phyloP scores from a whole-genome alignment of 2,888 invertebrate species.

The Thera britannica region DNA sequence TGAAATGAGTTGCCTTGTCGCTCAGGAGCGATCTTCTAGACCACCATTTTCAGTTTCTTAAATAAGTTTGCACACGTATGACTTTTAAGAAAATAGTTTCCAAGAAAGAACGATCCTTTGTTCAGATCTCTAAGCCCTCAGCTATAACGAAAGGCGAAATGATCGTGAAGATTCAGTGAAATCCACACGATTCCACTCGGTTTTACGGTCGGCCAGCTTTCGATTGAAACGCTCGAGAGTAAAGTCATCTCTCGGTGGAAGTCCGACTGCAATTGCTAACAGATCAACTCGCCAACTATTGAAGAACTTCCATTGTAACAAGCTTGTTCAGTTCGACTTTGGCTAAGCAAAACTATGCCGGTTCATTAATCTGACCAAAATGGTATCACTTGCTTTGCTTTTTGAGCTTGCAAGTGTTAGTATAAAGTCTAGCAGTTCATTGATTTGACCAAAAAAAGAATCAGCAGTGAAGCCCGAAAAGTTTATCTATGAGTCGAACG shows the following conservation, averaged over 20 bases:
- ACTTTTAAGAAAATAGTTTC: conserved; percentile 6
- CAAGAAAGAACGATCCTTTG: conserved; percentile 25
- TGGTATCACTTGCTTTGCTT: neutral
- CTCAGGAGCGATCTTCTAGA: no score
- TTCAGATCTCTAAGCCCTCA: conserved; percentile 36
- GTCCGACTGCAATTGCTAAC: conserved; percentile 12
- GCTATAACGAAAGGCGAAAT: conserved; percentile 44
- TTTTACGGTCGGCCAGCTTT: conserved; percentile 44
- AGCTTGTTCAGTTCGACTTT: conserved; percentile 6
- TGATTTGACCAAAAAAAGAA: neutral
- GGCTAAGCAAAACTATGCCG: neutral
- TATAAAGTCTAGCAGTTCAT: neutral
- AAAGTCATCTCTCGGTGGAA: conserved; percentile 34
- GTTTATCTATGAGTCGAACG: conserved; percentile 9
- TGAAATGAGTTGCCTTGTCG: no score
- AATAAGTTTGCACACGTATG: neutral
- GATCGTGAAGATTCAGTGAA: conserved; percentile 45
- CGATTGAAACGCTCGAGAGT: conserved; percentile 44
- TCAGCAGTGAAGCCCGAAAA: conserved; percentile 8
- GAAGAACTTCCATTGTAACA: conserved; percentile 5
- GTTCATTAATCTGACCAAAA: no score
- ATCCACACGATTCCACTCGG: conserved; percentile 46
- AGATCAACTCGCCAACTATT: conserved; percentile 13
- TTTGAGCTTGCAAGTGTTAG: conserved; percentile 5
- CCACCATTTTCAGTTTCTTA: neutral